Evolutionary conservation across 64 coral and sea anemone genomes (phyloP).

Genomic region (Catalaphyllia jardinei): DNA sequence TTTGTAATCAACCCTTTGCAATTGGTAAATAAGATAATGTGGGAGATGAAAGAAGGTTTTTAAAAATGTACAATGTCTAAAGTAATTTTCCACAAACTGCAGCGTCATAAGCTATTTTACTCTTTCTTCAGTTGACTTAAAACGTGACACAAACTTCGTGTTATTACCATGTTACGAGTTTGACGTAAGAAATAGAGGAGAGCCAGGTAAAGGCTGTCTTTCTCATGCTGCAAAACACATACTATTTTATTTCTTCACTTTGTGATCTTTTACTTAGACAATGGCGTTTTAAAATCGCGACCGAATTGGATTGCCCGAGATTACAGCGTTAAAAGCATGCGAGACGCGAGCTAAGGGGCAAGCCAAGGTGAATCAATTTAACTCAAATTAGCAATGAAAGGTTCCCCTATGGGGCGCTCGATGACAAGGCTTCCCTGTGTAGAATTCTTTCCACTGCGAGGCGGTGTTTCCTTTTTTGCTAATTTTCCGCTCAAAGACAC

Average conservation of each 20-base stretch:
- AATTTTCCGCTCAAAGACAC: not conserved
- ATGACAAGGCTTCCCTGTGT: not conserved
- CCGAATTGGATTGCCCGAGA: not conserved
- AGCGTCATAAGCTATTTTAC: too few species aligned
- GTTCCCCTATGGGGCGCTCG: not conserved
- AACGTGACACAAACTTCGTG: too few species aligned
- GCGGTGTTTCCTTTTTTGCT: not conserved
- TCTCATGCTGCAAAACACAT: too few species aligned
- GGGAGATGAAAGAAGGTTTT: too few species aligned
- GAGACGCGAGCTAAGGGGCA: not conserved
- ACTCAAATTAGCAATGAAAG: not conserved
- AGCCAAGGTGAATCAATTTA: not conserved
- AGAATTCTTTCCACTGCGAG: not conserved
- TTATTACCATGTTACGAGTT: too few species aligned
- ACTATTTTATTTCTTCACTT: not conserved
- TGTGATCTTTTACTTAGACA: not conserved
- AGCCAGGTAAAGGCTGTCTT: too few species aligned
- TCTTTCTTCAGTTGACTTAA: too few species aligned
- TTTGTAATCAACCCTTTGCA: too few species aligned
- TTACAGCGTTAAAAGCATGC: not conserved
- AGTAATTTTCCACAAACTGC: too few species aligned
- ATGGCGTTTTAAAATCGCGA: not conserved
- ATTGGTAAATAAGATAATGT: too few species aligned
- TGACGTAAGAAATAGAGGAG: too few species aligned
- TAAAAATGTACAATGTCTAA: too few species aligned